Conservation (phyloP, 2,797 vertebrate genomes). For the Tolypeutes matacus region DNA sequence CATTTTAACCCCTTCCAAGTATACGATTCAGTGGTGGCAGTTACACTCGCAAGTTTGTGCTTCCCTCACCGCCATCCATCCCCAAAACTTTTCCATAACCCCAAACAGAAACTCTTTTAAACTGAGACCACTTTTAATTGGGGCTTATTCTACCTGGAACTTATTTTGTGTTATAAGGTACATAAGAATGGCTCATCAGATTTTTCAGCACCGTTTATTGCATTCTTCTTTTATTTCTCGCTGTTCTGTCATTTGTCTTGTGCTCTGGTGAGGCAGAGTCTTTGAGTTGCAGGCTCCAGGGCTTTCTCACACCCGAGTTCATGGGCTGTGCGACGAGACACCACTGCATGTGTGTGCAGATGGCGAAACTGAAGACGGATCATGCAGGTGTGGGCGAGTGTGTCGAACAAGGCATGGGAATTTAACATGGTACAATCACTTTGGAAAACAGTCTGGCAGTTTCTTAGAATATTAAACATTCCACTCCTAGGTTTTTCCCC, state of each 20-base stretch:
- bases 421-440: too few species aligned
- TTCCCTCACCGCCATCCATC: too few species aligned
- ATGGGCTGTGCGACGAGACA: not conserved
- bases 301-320: fast-evolving
- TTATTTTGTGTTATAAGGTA: not conserved
- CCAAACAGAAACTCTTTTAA: not conserved
- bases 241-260: not conserved
- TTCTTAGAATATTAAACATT: too few species aligned
- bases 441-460: too few species aligned
- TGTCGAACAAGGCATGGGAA: not conserved
- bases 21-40: too few species aligned
- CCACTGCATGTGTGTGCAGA: not conserved
- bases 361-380: not conserved
- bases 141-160: not conserved
- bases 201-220: not conserved
- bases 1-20: too few species aligned
- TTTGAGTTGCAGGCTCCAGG: not conserved
- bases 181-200: not conserved
- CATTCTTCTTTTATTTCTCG: not conserved
- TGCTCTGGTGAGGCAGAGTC: not conserved
- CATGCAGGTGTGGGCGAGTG: not conserved
- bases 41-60: too few species aligned
- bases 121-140: not conserved
- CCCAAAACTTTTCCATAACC: too few species aligned
- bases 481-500: too few species aligned